A percentile compares a stretch with the other conserved stretches of the same genome.
Evolutionary conservation across 2,113 vertebrate genomes (phyloP).

Genomic region (Apaloderma vittatum): DNA sequence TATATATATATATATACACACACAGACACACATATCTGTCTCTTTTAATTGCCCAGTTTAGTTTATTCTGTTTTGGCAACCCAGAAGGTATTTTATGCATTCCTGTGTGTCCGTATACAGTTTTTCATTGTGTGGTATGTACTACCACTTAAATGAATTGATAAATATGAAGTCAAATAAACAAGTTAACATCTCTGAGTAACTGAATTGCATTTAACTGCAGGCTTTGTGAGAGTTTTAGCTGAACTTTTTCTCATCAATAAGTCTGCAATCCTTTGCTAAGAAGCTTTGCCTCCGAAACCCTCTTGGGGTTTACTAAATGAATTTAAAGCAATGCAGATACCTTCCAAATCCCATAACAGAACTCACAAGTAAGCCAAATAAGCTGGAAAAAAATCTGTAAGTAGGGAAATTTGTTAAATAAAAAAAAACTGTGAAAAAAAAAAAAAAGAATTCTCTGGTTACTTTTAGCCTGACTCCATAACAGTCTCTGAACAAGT

Average conservation of each 20-base stretch:
- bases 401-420: conserved; percentile 21
- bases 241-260: conserved; percentile 58
- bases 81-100: background rate
- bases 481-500: background rate
- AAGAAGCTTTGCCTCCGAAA: conserved; percentile 69
- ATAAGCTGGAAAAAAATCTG: conserved; percentile 47
- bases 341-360: conserved; percentile 65
- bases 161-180: conserved; percentile 40
- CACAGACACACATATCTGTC: background rate
- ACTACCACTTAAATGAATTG: background rate
- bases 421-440: conserved; percentile 59
- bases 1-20: no score
- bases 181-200: conserved; percentile 12
- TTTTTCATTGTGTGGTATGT: background rate
- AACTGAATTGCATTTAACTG: conserved; percentile 4
- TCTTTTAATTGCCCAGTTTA: background rate
- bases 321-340: conserved; percentile 74
- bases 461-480: background rate
- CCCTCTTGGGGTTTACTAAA: conserved; percentile 61
- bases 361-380: conserved; percentile 62
- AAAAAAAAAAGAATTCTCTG: background rate
- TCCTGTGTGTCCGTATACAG: background rate
- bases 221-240: background rate
- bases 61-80: background rate
- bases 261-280: conserved; percentile 60